Conservation (phyloP, 2,797 vertebrate genomes). For the Malacoraja senta region DNA sequence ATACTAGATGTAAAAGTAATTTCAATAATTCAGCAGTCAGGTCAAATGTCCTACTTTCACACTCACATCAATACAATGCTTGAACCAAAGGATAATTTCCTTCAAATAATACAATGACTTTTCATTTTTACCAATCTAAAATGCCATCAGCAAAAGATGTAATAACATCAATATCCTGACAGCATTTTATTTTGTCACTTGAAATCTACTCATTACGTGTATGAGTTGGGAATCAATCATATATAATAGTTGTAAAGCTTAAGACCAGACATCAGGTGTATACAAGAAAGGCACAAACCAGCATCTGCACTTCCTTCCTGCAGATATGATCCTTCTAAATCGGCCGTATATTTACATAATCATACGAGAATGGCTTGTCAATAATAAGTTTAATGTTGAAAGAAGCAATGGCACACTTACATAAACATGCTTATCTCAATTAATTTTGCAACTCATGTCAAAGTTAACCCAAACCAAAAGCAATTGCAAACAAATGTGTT, state of each 20-base stretch:
- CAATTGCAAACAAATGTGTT: not conserved
- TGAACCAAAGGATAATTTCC: not conserved
- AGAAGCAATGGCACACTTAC: not conserved
- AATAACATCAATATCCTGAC: not conserved
- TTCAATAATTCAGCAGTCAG: not conserved
- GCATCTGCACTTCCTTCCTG: too few species aligned
- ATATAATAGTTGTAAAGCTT: not conserved
- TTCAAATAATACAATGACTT: not conserved
- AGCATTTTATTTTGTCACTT: not conserved
- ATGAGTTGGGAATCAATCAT: not conserved
- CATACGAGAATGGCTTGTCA: not conserved
- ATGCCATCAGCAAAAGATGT: not conserved
- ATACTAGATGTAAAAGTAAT: not conserved
- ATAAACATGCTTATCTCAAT: too few species aligned
- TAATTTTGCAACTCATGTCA: not conserved
- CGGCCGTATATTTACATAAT: not conserved
- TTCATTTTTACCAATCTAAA: not conserved
- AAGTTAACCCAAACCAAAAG: not conserved
- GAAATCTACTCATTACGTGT: not conserved
- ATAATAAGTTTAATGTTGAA: not conserved
- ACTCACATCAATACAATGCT: not conserved
- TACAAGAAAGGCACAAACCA: not conserved
- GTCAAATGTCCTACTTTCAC: not conserved
- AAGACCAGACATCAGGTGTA: not conserved
- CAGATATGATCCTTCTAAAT: not conserved